A percentile compares a stretch with the other conserved stretches of the same genome.
phyloP scores from a whole-genome alignment of 2,888 invertebrate species.

The Lasioglossum lativentre region DNA sequence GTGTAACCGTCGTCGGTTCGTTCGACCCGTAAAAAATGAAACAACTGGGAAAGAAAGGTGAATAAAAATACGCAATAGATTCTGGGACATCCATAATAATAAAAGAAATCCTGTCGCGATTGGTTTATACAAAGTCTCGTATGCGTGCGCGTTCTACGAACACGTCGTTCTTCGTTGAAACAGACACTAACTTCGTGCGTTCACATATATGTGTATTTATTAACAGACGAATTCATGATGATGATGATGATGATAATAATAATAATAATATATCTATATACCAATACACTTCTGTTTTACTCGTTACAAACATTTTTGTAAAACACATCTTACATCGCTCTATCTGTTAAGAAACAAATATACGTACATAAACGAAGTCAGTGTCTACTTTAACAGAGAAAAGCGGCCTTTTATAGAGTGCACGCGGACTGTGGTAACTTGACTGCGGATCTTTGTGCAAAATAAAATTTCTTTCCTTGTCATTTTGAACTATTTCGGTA shows the following conservation, averaged over 20 bases:
- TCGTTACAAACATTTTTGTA: background rate
- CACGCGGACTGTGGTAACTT: background rate
- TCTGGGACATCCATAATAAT: background rate
- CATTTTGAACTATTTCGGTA: background rate
- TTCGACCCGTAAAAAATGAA: background rate
- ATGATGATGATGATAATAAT: background rate
- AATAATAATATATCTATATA: background rate
- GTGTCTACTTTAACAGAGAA: background rate
- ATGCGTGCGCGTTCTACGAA: background rate
- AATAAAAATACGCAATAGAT: background rate
- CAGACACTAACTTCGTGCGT: constrained; percentile 2
- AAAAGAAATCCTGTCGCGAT: constrained; percentile 5
- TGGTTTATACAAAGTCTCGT: background rate
- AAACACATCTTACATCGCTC: background rate
- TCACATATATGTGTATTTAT: background rate
- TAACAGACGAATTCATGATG: background rate
- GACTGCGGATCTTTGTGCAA: background rate
- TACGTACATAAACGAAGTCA: background rate
- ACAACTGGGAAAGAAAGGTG: background rate
- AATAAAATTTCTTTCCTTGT: background rate
- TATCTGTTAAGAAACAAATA: background rate
- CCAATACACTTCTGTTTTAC: background rate
- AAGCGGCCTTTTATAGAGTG: background rate
- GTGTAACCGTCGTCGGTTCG: background rate
- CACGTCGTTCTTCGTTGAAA: background rate